A percentile compares a stretch with the other conserved stretches of the same genome.
Conservation (phyloP, 2,888 invertebrate genomes). For the Diplolepis rosae region DNA sequence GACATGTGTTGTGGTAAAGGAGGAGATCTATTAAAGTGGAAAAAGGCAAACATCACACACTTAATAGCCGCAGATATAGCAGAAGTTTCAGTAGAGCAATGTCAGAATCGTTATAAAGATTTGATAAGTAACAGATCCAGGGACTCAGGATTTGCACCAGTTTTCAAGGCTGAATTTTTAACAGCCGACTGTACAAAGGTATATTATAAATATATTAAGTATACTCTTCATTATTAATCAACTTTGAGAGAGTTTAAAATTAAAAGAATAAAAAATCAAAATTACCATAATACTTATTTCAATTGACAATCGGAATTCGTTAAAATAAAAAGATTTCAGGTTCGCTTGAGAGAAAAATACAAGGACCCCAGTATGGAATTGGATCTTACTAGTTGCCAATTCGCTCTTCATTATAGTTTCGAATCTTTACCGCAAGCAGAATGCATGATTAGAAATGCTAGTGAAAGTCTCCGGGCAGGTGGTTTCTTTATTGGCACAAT, state of each 20-base stretch:
- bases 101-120: slow-evolving; percentile 87
- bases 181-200: slow-evolving; percentile 93
- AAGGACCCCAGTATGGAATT: slow-evolving; percentile 85
- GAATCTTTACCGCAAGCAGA: slow-evolving; percentile 92
- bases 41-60: slow-evolving; percentile 85
- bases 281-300: slow-evolving; percentile 39
- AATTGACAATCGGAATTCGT: slow-evolving; percentile 53
- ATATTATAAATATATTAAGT: slow-evolving; percentile 19
- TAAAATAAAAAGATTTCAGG: slow-evolving; percentile 68
- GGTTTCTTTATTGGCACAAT: slow-evolving; percentile 98
- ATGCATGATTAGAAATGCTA: slow-evolving; percentile 93
- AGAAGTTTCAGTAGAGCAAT: slow-evolving; percentile 92
- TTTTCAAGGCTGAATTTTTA: slow-evolving; percentile 92
- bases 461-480: slow-evolving; percentile 90
- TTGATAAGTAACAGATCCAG: slow-evolving; percentile 71
- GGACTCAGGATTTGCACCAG: slow-evolving; percentile 53
- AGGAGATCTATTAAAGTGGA: slow-evolving; percentile 98
- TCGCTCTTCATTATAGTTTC: slow-evolving; percentile 98
- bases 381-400: slow-evolving; percentile 97
- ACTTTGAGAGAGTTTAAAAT: no score
- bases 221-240: no score
- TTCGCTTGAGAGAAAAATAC: slow-evolving; percentile 83
- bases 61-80: slow-evolving; percentile 96
- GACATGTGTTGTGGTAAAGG: slow-evolving; percentile 99
- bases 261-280: slow-evolving; percentile 16